Evolutionary conservation across 2,113 vertebrate genomes (phyloP).

Genomic region (Speoplatyrhinus poulsoni): DNA sequence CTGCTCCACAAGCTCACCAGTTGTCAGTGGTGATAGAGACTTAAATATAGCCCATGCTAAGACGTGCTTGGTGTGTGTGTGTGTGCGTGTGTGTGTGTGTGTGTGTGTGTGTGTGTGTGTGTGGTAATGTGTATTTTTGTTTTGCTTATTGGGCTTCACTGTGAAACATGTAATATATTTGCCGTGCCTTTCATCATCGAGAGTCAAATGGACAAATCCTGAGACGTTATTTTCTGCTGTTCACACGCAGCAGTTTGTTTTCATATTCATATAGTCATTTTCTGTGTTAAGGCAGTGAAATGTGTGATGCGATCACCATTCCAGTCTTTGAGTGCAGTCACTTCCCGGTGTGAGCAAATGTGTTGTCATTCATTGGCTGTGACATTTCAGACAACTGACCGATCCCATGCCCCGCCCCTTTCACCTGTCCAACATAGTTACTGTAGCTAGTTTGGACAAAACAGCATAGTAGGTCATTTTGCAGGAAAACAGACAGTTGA

Average conservation of each 20-base stretch:
- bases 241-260: conserved; percentile 1
- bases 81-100: conserved; percentile 1
- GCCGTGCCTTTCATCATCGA: background rate
- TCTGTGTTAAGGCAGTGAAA: conserved; percentile 59
- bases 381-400: conserved; percentile 39
- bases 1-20: conserved; percentile 55
- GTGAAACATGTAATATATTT: background rate
- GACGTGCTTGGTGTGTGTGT: background rate
- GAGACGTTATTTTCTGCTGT: conserved; percentile 41
- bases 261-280: conserved; percentile 43
- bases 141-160: background rate
- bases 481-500: too few relatives aligned
- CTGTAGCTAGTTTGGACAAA: too few relatives aligned
- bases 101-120: background rate
- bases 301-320: conserved; percentile 60
- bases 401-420: too few relatives aligned
- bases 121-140: conserved; percentile 1
- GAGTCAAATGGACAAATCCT: conserved; percentile 22
- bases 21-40: conserved; percentile 56
- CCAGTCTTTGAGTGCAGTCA: conserved; percentile 42
- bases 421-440: too few relatives aligned
- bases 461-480: too few relatives aligned
- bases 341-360: conserved; percentile 44
- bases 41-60: conserved; percentile 52
- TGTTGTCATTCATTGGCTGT: conserved; percentile 27